Evolutionary conservation across 2,113 vertebrate genomes (phyloP).

Genomic region (Oreocharis arfaki): DNA sequence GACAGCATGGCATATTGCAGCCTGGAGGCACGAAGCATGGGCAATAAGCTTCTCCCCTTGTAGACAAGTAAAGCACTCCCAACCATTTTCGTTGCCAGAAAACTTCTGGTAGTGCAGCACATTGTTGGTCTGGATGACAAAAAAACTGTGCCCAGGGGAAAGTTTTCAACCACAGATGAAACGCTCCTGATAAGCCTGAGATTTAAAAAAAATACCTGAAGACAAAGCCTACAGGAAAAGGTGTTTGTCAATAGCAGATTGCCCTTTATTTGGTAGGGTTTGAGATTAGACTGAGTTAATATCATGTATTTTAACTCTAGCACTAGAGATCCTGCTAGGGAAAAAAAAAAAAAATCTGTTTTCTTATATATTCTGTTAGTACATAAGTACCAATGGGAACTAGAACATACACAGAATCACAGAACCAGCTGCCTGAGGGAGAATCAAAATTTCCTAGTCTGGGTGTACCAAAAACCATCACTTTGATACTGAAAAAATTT

Average conservation of each 20-base stretch:
- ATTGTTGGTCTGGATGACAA: not conserved
- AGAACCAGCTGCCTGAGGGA: not conserved
- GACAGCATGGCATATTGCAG: not conserved
- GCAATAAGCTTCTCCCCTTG: not conserved
- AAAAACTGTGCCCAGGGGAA: not conserved
- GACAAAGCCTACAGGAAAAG: not conserved
- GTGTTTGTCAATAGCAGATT: not conserved
- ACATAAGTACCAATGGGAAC: not conserved
- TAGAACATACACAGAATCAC: not conserved
- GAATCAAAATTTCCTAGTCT: not conserved
- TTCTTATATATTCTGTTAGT: not conserved
- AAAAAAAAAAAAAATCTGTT: not conserved
- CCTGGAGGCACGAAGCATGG: not conserved
- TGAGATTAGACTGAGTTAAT: not conserved
- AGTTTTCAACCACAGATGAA: not conserved
- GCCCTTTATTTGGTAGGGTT: not conserved
- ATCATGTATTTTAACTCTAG: not conserved
- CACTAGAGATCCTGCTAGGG: not conserved
- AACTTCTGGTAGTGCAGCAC: not conserved
- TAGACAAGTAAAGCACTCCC: not conserved
- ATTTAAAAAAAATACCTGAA: not conserved
- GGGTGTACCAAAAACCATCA: not conserved
- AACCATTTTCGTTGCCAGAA: not conserved
- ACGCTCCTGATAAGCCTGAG: not conserved
- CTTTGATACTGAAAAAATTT: not conserved